phyloP scores from a whole-genome alignment of 2,888 invertebrate species.

The Melolontha melolontha region DNA sequence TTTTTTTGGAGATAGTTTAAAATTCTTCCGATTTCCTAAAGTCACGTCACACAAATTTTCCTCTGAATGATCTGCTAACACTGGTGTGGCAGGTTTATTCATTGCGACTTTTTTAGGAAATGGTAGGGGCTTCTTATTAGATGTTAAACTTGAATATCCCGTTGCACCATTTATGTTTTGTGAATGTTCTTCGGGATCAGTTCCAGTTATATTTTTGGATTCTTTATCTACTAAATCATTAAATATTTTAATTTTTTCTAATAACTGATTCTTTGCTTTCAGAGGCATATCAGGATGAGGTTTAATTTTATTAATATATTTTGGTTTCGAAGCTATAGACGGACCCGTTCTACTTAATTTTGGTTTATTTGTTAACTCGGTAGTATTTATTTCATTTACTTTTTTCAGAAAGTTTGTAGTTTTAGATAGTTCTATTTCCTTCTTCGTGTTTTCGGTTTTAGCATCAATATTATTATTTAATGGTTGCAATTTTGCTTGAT shows the following conservation, averaged over 20 bases:
- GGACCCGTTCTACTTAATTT: not conserved
- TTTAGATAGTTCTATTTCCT: not conserved
- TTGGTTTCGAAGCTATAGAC: slow-evolving; percentile 18
- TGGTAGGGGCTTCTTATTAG: too few relatives aligned
- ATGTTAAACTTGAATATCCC: too few relatives aligned
- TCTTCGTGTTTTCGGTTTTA: not conserved
- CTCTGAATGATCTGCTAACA: too few relatives aligned
- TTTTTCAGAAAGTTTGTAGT: not conserved
- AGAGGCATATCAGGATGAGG: slow-evolving; percentile 4
- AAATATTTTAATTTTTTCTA: slow-evolving; percentile 14
- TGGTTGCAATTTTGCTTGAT: not conserved
- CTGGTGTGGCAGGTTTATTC: too few relatives aligned
- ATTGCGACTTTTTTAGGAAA: too few relatives aligned
- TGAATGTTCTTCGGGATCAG: too few relatives aligned
- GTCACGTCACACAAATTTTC: not conserved
- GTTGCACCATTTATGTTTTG: too few relatives aligned
- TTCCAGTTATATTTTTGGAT: not conserved
- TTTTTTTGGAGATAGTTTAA: not conserved
- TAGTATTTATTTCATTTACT: not conserved
- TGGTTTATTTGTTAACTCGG: not conserved
- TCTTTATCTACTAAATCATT: slow-evolving; percentile 2
- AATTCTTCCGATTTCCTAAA: not conserved
- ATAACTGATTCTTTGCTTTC: slow-evolving; percentile 3
- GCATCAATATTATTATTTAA: not conserved
- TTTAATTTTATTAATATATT: slow-evolving; percentile 28